Conservation (phyloP, 2,888 invertebrate species). For the Didymodactylos carnosus region DNA sequence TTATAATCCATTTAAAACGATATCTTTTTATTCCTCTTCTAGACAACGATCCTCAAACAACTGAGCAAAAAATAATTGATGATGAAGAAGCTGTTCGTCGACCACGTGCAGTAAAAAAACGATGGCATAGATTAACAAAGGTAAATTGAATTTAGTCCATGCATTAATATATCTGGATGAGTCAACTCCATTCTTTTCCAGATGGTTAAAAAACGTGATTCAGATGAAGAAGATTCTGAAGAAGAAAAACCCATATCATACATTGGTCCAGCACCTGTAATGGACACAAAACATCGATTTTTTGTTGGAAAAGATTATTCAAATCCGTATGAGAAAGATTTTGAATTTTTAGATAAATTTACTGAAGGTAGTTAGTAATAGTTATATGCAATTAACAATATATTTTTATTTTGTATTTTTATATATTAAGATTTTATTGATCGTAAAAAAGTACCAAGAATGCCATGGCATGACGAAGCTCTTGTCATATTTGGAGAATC, state of each 20-base stretch:
- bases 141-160: neutral
- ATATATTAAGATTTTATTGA: slow-evolving; percentile 44
- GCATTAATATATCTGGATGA: neutral
- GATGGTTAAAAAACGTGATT: neutral
- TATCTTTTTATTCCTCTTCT: neutral
- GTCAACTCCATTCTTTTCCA: neutral
- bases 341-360: slow-evolving; percentile 1
- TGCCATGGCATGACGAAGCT: slow-evolving; percentile 93
- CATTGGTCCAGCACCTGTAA: neutral
- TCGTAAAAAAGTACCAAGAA: slow-evolving; percentile 60
- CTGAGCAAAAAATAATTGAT: neutral
- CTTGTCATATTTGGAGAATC: slow-evolving; percentile 60
- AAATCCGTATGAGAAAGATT: slow-evolving; percentile 86
- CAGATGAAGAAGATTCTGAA: neutral
- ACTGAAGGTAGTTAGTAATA: neutral
- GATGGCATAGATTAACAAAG: neutral
- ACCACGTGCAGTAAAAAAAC: neutral
- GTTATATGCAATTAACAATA: no score
- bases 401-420: slow-evolving; percentile 42
- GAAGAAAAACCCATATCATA: neutral
- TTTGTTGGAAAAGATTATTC: slow-evolving; percentile 92
- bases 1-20: no score
- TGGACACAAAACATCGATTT: slow-evolving; percentile 25
- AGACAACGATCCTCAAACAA: neutral
- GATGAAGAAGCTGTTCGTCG: neutral